Percentiles rank a stretch among this genome's conserved stretches.
These are phyloP conservation scores for Acanthococcus lagerstroemiae DNA, from an alignment of 2,888 invertebrate genomes.

Conservation along the genomic window DNA sequence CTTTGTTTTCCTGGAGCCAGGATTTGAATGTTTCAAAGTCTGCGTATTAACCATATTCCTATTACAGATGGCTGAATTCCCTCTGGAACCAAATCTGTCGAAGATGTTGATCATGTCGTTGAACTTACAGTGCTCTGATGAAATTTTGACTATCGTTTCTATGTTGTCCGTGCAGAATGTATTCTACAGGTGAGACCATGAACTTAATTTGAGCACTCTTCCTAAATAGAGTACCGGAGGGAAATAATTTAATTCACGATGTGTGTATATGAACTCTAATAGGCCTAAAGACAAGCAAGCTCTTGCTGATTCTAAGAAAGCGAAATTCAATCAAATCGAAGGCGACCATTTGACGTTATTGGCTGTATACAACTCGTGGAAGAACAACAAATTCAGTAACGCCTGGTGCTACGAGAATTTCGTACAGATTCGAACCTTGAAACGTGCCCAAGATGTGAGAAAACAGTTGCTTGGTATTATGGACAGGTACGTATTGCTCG, in stretches of 20 bases:
- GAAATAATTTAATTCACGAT: no score
- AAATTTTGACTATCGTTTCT: slow-evolving; percentile 94
- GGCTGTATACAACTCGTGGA: slow-evolving; percentile 99
- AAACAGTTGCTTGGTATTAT: slow-evolving; percentile 95
- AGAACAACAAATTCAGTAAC: slow-evolving; percentile 96
- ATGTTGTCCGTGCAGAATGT: slow-evolving; percentile 99
- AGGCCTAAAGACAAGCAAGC: slow-evolving; percentile 92
- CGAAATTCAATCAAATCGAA: slow-evolving; percentile 97
- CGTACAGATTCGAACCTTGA: slow-evolving; percentile 91
- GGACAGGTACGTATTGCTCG: slow-evolving; percentile 56
- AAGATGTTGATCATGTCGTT: slow-evolving; percentile 99
- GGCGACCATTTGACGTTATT: slow-evolving; percentile 94
- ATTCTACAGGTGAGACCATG: slow-evolving; percentile 67
- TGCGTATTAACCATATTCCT: slow-evolving; percentile 19
- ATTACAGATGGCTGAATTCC: slow-evolving; percentile 93
- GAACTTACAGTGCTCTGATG: slow-evolving; percentile 92
- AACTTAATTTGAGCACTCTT: no score
- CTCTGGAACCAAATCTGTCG: slow-evolving; percentile 91
- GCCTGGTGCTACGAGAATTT: slow-evolving; percentile 99
- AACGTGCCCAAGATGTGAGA: slow-evolving; percentile 93
- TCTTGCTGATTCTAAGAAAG: slow-evolving; percentile 95
- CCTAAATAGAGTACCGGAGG: no score
- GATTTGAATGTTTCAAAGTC: neutral
- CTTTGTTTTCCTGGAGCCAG: neutral
- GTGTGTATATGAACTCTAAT: slow-evolving; percentile 18